These are phyloP conservation scores for Echinops telfairi DNA, from an alignment of 2,113 vertebrate genomes.

Conservation along the genomic window DNA sequence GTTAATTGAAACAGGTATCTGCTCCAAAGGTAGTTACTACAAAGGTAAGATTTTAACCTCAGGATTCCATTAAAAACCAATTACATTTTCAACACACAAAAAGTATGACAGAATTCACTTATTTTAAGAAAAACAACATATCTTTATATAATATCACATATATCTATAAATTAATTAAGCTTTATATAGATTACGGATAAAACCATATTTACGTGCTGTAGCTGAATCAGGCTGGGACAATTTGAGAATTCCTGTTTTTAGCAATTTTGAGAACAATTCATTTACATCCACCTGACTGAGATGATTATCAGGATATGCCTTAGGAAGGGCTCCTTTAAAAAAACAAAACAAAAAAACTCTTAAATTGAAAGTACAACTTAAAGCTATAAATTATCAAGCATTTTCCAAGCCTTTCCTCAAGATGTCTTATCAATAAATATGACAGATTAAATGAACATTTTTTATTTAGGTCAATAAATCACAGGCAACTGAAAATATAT, in stretches of 20 bases:
- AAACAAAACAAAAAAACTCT: not conserved
- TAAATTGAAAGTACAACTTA: slow-evolving; percentile 60
- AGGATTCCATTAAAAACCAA: slow-evolving; percentile 41
- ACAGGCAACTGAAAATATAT: slow-evolving; percentile 58
- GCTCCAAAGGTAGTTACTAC: not conserved
- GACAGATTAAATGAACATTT: slow-evolving; percentile 35
- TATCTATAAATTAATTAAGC: not conserved
- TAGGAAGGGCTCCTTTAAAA: slow-evolving; percentile 84
- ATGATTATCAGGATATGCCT: slow-evolving; percentile 94
- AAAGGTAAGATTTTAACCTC: slow-evolving; percentile 1
- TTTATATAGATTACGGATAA: slow-evolving; percentile 50
- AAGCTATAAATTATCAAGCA: slow-evolving; percentile 39
- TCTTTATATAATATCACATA: slow-evolving; percentile 40
- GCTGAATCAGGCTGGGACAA: slow-evolving; percentile 88
- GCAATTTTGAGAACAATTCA: slow-evolving; percentile 95
- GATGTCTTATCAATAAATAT: slow-evolving; percentile 48
- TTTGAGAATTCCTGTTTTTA: slow-evolving; percentile 96
- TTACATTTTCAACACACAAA: slow-evolving; percentile 46
- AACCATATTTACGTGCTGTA: slow-evolving; percentile 84
- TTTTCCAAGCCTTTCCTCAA: slow-evolving; percentile 63
- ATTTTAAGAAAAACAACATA: not conserved
- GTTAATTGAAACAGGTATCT: slow-evolving; percentile 8
- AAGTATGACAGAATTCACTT: slow-evolving; percentile 4
- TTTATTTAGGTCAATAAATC: slow-evolving; percentile 34
- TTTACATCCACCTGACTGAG: slow-evolving; percentile 98